phyloP scores from a whole-genome alignment of 2,797 vertebrate species.

The Discoglossus pictus region DNA sequence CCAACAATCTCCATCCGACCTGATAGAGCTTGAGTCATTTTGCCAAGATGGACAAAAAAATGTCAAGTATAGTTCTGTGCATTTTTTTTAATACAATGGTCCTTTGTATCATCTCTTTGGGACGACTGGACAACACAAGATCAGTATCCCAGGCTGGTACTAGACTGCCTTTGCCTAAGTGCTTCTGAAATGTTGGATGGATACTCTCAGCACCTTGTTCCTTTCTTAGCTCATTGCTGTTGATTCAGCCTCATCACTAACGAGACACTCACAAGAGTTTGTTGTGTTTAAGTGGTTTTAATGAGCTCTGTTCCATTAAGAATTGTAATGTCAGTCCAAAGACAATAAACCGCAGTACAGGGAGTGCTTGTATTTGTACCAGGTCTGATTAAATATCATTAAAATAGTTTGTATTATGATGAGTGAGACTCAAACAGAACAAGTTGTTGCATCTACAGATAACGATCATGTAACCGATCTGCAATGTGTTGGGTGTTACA shows the following conservation, averaged over 20 bases:
- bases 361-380: not conserved
- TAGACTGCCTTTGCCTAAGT: no score
- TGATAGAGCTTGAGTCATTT: no score
- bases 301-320: conserved; percentile 16
- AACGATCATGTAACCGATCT: no score
- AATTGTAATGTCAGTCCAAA: not conserved
- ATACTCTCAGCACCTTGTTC: not conserved
- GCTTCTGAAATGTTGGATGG: not conserved
- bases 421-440: not conserved
- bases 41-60: no score
- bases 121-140: no score
- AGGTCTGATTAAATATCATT: no score
- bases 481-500: no score
- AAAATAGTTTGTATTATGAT: conserved; percentile 13
- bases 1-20: no score
- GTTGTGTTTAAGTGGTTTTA: conserved; percentile 9
- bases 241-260: conserved; percentile 16
- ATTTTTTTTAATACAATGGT: no score
- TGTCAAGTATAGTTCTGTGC: no score
- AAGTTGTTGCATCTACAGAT: not conserved
- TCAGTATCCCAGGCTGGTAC: no score
- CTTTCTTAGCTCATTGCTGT: not conserved
- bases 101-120: no score
- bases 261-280: conserved; percentile 16
- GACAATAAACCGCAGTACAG: not conserved